Percentiles rank a stretch among this genome's conserved stretches.
Evolutionary conservation across 2,113 vertebrate species (phyloP).

Genomic region (Muntiacus reevesi): DNA sequence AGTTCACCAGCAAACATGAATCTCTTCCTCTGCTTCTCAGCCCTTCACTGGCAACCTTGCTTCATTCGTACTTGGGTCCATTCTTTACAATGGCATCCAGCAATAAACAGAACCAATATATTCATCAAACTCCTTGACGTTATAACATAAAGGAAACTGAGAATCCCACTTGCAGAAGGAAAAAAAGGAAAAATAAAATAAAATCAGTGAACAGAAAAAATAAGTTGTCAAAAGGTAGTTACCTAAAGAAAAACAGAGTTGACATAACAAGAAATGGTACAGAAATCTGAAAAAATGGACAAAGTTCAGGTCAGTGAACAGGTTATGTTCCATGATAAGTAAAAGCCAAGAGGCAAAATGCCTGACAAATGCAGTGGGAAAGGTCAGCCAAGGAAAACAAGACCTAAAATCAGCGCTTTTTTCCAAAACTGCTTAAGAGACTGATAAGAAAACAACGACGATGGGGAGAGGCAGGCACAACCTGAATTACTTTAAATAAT

Average conservation of each 20-base stretch:
- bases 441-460: neutral
- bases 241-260: neutral
- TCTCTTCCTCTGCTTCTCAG: neutral
- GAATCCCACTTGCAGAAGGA: neutral
- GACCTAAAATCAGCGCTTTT: neutral
- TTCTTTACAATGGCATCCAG: neutral
- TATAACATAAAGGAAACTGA: conserved; percentile 38
- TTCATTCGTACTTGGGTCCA: neutral
- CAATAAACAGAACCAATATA: neutral
- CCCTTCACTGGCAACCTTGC: neutral
- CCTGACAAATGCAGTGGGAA: neutral
- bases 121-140: neutral
- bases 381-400: neutral
- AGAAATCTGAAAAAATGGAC: neutral
- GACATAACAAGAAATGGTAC: neutral
- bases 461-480: neutral
- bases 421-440: neutral
- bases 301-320: neutral
- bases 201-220: neutral
- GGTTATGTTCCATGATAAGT: neutral
- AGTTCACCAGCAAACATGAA: neutral
- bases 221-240: neutral
- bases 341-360: neutral
- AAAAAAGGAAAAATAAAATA: conserved; percentile 18
- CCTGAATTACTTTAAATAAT: neutral